phyloP scores from a whole-genome alignment of 2,113 vertebrate species.

The Microcebus jonahi region DNA sequence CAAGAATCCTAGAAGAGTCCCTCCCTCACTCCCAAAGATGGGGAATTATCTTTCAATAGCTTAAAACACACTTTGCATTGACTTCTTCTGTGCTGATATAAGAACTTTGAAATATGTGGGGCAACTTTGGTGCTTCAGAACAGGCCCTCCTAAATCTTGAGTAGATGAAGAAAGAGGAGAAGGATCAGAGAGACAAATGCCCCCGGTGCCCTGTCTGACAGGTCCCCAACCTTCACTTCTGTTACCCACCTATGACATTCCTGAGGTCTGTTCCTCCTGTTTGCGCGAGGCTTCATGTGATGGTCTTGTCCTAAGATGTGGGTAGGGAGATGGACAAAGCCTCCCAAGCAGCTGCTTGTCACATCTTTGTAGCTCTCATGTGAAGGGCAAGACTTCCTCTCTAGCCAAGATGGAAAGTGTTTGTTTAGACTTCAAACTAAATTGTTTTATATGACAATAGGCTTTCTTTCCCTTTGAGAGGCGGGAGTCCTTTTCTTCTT shows the following conservation, averaged over 20 bases:
- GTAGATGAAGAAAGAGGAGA: neutral
- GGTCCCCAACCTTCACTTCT: neutral
- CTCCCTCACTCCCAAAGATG: neutral
- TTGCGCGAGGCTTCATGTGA: neutral
- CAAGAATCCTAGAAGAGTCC: neutral
- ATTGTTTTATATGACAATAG: neutral
- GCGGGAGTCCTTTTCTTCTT: neutral
- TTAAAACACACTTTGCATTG: neutral
- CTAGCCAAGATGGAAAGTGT: neutral
- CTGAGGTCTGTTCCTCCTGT: neutral
- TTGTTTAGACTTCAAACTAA: neutral
- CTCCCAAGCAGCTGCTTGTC: neutral
- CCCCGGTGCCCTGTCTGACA: too few species aligned
- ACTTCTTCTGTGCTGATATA: neutral
- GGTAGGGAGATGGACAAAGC: neutral
- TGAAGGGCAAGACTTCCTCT: neutral
- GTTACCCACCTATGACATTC: neutral
- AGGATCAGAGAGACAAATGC: neutral
- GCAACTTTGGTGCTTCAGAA: neutral
- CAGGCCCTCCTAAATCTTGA: neutral
- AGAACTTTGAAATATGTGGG: neutral
- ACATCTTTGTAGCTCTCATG: fast-evolving
- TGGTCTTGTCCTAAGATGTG: neutral
- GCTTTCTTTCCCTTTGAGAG: neutral
- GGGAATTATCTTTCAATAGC: neutral